Base-by-base conservation (phyloP, 2,113 vertebrate species). In the Solea senegalensis region DNA sequence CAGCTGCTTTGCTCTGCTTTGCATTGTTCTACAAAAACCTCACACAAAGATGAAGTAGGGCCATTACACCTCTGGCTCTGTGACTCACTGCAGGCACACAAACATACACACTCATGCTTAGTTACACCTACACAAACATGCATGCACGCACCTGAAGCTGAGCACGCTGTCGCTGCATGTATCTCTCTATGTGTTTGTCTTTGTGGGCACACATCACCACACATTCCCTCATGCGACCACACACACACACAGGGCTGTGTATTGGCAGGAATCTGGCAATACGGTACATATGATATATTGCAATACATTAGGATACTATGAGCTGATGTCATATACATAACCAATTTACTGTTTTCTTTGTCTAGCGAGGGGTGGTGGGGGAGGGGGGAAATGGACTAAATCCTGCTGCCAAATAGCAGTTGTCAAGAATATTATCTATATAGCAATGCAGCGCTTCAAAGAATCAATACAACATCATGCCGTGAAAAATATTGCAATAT, bases 41-140 rank as follows among this genome's bases (percentile, higher is more conserved):
- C 88, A 84, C 82, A 72, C 78, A 79, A 85, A 90, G 86, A 89
- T 90, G 82, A 85, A 88, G 82, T 72, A 60, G 62, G 78, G 82
- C 83, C 73, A 87, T 89, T 87, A 84, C 67, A 89, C 80, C 78
- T 74, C 81, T 78, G 82, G 83, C 80, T 80, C 80, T 66, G 48
- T 56, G 74, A 67, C 67, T 9, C 89, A 82, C 86, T 58, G 69
- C 49, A 86, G 81, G 84, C 80, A 63, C 78, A 61, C 73, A 70
- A 52, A 74, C 59, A 66, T 39, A 69, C 53, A 51, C 55, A 66
- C 51, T 39, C 15, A 34, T 26, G 69, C 62, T 76, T 13, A 21
- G 64, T 65, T 53, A 57, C 53, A 83, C 67, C 52, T 76, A 64
- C 78, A 65, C 49, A 65, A 40, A 68, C 74, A 77, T 40, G 52